Base-by-base conservation (phyloP, 1,140 invertebrate genomes). In the Hyphantria cunea region DNA sequence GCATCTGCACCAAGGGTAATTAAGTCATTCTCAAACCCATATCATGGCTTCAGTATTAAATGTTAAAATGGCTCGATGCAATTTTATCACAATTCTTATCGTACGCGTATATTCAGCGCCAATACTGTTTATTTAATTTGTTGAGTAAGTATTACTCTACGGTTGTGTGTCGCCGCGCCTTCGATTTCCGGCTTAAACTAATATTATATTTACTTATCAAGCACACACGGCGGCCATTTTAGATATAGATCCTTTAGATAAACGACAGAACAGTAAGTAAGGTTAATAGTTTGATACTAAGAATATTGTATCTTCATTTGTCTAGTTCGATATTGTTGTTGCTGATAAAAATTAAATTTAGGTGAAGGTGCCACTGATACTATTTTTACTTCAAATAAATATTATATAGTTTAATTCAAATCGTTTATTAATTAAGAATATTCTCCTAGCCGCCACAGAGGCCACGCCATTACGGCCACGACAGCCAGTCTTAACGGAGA, bases 141-240 rank as follows among this genome's bases (percentile, higher is more conserved):
- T 45, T 45, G 9, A 7, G 37, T 39, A 39, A n/a, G 7, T 39
- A 39, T 3, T 39, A 39, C 37, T 39, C n/a, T 39, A 39, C n/a
- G n/a, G 41, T n/a, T 12, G 15, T 44, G 52, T 54, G 7, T 12
- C 45, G 53, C 66, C 74, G 70, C 76, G 67, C 76, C 74, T 68
- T 67, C 58, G 54, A 65, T 76, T 79, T 76, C 76, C 76, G 76
- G 74, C 70, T 72, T 52, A 48, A 51, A 62, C 74, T 74, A 79
- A 76, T 70, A 76, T 71, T 70, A 59, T 63, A 50, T 42, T 32
- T 44, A 55, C 62, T 72, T 75, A 76, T 76, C 73, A 33, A 47
- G 37, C 48, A 51, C 53, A 14, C 54, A 37, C 39, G 33, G 15
- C 17, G 32, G 50, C 53, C 53, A 56, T 13, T 9, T 55, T 15